A percentile compares a stretch with the other conserved stretches of the same genome.
phyloP scores from a whole-genome alignment of 2,888 invertebrate species.

The Dasysyrphus tricinctus region DNA sequence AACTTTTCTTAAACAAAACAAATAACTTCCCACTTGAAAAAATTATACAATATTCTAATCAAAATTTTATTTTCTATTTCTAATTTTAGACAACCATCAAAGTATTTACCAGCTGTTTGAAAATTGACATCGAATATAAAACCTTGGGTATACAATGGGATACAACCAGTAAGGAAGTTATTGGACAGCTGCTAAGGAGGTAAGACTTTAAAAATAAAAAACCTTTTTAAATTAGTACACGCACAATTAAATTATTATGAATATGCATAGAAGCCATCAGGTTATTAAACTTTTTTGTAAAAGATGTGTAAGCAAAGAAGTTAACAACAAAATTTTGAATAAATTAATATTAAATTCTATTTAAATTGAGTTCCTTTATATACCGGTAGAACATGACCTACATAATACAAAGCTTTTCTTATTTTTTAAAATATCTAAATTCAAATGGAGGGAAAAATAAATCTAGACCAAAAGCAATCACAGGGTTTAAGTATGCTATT shows the following conservation, averaged over 20 bases:
- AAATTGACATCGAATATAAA: slow-evolving; percentile 98
- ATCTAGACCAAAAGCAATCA: neutral
- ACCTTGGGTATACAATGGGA: slow-evolving; percentile 95
- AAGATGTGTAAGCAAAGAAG: too few relatives aligned
- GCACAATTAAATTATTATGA: too few relatives aligned
- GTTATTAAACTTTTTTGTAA: too few relatives aligned
- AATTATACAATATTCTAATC: neutral
- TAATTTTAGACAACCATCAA: slow-evolving; percentile 95
- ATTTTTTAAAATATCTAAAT: neutral
- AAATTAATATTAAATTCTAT: slow-evolving; percentile 9
- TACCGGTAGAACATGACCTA: neutral
- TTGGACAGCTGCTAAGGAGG: slow-evolving; percentile 92
- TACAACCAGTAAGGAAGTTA: slow-evolving; percentile 94
- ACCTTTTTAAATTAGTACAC: neutral
- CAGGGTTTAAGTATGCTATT: neutral
- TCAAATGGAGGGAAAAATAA: neutral
- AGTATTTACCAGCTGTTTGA: slow-evolving; percentile 94
- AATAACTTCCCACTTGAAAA: too few relatives aligned
- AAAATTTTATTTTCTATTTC: slow-evolving; percentile 76
- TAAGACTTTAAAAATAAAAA: slow-evolving; percentile 82
- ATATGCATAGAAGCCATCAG: too few relatives aligned
- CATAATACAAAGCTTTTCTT: neutral
- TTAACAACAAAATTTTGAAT: too few relatives aligned
- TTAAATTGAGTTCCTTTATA: neutral
- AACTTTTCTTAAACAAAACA: too few relatives aligned